phyloP scores from a whole-genome alignment of 2,797 vertebrate genomes.

The Synanceia verrucosa region DNA sequence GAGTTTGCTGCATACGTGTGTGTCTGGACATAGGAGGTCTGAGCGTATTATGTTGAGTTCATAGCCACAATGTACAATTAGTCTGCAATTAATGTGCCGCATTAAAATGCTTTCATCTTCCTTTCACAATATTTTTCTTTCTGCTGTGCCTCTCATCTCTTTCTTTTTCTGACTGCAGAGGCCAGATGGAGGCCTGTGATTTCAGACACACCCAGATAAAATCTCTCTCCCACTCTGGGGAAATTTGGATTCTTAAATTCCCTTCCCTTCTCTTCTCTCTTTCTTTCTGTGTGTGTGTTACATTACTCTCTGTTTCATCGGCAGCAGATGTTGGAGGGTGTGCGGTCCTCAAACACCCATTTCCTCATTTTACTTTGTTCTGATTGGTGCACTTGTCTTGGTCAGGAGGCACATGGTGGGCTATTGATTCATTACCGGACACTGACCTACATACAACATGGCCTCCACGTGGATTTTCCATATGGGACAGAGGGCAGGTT shows the following conservation, averaged over 20 bases:
- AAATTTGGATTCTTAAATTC: conserved; percentile 68
- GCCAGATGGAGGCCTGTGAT: conserved; percentile 66
- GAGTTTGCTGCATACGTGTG: conserved; percentile 14
- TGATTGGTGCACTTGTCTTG: conserved; percentile 44
- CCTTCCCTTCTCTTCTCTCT: conserved; percentile 23
- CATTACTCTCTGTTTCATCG: conserved; percentile 60
- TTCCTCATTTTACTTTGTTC: conserved; percentile 58
- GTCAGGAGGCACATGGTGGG: conserved; percentile 16
- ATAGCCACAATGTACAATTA: conserved; percentile 55
- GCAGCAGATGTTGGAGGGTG: conserved; percentile 74
- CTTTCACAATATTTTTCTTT: conserved; percentile 62
- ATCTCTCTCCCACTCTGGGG: conserved; percentile 59
- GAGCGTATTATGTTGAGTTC: conserved; percentile 10
- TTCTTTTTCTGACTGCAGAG: conserved; percentile 50
- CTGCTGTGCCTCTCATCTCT: conserved; percentile 37
- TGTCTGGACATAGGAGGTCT: not conserved
- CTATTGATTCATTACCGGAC: conserved; percentile 20
- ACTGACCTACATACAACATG: conserved; percentile 31
- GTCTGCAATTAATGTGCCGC: conserved; percentile 45
- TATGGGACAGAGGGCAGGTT: not conserved
- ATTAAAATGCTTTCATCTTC: conserved; percentile 64
- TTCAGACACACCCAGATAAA: conserved; percentile 75
- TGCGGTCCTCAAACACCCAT: conserved; percentile 56
- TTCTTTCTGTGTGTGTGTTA: conserved; percentile 30
- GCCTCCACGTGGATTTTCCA: conserved; percentile 17